Evolutionary conservation across 2,113 vertebrate species (phyloP).

Genomic region (Ornithorhynchus anatinus): DNA sequence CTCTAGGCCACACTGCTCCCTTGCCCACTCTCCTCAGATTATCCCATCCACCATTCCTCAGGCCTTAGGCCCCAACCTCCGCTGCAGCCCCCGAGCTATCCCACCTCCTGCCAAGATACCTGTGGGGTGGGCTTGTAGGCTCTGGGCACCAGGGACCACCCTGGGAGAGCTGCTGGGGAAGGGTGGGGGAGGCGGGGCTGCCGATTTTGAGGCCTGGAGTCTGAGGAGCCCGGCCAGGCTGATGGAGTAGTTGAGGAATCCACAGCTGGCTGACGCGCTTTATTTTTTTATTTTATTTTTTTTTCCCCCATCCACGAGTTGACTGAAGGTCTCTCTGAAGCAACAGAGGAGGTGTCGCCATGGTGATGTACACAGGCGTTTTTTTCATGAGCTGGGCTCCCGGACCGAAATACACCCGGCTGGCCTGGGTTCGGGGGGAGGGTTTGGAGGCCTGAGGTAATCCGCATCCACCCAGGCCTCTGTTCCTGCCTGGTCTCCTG

Average conservation of each 20-base stretch:
- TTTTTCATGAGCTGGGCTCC: neutral
- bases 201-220: constrained; percentile 38
- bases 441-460: neutral
- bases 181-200: neutral
- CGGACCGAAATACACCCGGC: neutral
- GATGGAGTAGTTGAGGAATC: constrained; percentile 65
- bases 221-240: neutral
- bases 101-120: neutral
- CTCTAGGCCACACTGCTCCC: too few species aligned
- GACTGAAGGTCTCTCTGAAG: neutral
- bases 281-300: neutral
- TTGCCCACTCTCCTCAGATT: too few species aligned
- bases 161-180: neutral
- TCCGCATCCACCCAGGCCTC: neutral
- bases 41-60: too few species aligned
- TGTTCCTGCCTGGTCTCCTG: neutral
- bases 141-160: neutral
- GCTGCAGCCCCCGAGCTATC: neutral
- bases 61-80: neutral
- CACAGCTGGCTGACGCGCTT: constrained; percentile 42
- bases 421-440: fast-evolving
- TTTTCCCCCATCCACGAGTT: neutral
- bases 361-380: constrained; percentile 31
- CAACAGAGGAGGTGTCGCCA: constrained; percentile 37
- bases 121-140: neutral